Percentiles rank a stretch among this genome's conserved stretches.
Evolutionary conservation across 2,888 invertebrate species (phyloP).

Genomic region (Monochamus alternatus): DNA sequence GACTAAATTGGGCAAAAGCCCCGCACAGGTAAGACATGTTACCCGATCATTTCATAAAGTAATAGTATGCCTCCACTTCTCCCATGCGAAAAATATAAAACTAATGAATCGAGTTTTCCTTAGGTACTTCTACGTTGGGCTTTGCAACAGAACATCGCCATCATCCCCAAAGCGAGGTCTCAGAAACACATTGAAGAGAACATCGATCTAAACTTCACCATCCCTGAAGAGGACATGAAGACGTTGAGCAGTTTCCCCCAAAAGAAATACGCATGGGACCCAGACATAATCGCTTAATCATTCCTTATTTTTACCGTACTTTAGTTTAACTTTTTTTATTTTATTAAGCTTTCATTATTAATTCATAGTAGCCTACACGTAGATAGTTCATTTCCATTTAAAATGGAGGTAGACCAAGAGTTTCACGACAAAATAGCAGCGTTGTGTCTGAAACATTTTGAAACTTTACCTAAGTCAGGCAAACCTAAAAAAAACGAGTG

Average conservation of each 20-base stretch:
- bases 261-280: constrained; percentile 76
- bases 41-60: constrained; percentile 79
- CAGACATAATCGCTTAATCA: constrained; percentile 70
- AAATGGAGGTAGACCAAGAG: constrained; percentile 46
- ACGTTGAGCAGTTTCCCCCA: constrained; percentile 60
- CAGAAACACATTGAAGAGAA: constrained; percentile 76
- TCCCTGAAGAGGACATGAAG: constrained; percentile 74
- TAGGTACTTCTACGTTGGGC: constrained; percentile 83
- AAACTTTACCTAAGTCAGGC: constrained; percentile 82
- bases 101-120: background rate
- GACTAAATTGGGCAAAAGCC: constrained; percentile 73
- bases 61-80: background rate
- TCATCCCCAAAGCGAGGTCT: constrained; percentile 79
- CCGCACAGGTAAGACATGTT: constrained; percentile 75
- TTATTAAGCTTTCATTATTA: constrained; percentile 1
- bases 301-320: background rate
- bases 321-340: constrained; percentile 23
- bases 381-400: constrained; percentile 9
- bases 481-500: constrained; percentile 86
- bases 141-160: constrained; percentile 79
- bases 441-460: constrained; percentile 76
- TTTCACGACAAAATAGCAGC: constrained; percentile 71
- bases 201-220: constrained; percentile 74
- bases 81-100: too few relatives aligned
- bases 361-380: background rate